These are phyloP conservation scores for Rhabditophanes sp. DNA, from an alignment of 2,888 invertebrate species.

Conservation along the genomic window DNA sequence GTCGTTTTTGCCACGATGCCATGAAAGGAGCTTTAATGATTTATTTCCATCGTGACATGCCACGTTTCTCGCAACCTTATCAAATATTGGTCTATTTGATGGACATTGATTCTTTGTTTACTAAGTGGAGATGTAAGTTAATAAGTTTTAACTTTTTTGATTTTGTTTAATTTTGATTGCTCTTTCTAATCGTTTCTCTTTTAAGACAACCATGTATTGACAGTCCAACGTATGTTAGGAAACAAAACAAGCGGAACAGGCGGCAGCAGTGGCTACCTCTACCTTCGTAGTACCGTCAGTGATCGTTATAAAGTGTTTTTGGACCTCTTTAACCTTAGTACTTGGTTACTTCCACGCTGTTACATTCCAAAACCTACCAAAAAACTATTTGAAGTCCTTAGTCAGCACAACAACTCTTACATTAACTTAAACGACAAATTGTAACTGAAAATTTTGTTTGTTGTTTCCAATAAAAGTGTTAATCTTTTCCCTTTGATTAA, in stretches of 20 bases:
- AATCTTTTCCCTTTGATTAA: too few relatives aligned
- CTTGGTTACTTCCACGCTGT: conserved; percentile 77
- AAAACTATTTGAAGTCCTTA: conserved; percentile 53
- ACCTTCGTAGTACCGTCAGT: conserved; percentile 82
- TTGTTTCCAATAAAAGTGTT: too few relatives aligned
- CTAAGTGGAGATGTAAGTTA: conserved; percentile 88
- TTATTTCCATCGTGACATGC: conserved; percentile 86
- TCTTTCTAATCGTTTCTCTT: too few relatives aligned
- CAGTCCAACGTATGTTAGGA: conserved; percentile 97
- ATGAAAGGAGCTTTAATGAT: conserved; percentile 95
- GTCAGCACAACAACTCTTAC: conserved; percentile 31
- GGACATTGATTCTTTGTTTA: conserved; percentile 93
- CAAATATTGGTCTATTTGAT: conserved; percentile 79
- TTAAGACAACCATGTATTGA: conserved; percentile 86
- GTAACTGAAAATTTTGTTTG: too few relatives aligned
- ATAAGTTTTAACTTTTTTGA: neutral
- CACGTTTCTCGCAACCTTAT: conserved; percentile 90
- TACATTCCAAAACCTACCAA: conserved; percentile 73
- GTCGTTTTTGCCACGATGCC: conserved; percentile 73
- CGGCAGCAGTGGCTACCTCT: conserved; percentile 93
- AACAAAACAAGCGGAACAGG: conserved; percentile 96
- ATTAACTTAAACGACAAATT: too few relatives aligned
- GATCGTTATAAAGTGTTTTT: conserved; percentile 96
- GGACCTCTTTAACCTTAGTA: conserved; percentile 88
- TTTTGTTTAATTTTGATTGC: neutral